Conservation (phyloP, 1,140 invertebrate genomes). For the Drosophila tristis region DNA sequence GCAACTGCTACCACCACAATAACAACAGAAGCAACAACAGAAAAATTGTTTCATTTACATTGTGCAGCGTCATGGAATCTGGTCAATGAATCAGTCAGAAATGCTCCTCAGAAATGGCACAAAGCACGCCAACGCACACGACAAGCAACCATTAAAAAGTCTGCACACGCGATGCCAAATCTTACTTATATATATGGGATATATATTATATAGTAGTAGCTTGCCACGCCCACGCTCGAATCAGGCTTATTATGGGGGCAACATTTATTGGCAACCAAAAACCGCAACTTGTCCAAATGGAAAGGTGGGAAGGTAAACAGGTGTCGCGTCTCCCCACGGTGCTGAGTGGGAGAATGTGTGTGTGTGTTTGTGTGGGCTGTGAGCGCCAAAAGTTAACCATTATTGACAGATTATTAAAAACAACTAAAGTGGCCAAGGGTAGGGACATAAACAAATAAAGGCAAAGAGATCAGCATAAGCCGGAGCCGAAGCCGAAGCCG, state of each 20-base stretch:
- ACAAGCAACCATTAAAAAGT: slow-evolving; percentile 22
- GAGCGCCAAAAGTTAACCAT: slow-evolving; percentile 57
- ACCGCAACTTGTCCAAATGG: slow-evolving; percentile 3
- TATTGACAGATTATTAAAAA: slow-evolving; percentile 67
- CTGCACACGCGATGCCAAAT: slow-evolving; percentile 45
- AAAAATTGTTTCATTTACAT: slow-evolving; percentile 58
- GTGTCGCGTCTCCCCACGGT: slow-evolving; percentile 23
- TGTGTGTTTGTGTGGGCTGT: slow-evolving; percentile 19
- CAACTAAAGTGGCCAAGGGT: slow-evolving; percentile 36
- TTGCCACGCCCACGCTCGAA: slow-evolving; percentile 45
- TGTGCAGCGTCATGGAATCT: slow-evolving; percentile 75
- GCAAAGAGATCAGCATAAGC: slow-evolving; percentile 27
- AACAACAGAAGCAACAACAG: slow-evolving; percentile 17
- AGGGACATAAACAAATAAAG: slow-evolving; percentile 27
- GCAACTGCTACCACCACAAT: no score
- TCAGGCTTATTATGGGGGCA: slow-evolving; percentile 40
- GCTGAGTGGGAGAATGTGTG: not conserved
- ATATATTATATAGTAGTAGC: slow-evolving; percentile 12
- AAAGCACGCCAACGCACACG: slow-evolving; percentile 49
- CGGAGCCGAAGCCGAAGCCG: slow-evolving; percentile 54
- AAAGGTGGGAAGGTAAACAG: slow-evolving; percentile 42
- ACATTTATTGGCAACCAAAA: slow-evolving; percentile 37
- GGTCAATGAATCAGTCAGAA: slow-evolving; percentile 74
- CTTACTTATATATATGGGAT: slow-evolving; percentile 1
- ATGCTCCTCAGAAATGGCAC: slow-evolving; percentile 31